A percentile compares a stretch with the other conserved stretches of the same genome.
phyloP scores from a whole-genome alignment of 1,140 invertebrate species.

The Heterodera schachtii region DNA sequence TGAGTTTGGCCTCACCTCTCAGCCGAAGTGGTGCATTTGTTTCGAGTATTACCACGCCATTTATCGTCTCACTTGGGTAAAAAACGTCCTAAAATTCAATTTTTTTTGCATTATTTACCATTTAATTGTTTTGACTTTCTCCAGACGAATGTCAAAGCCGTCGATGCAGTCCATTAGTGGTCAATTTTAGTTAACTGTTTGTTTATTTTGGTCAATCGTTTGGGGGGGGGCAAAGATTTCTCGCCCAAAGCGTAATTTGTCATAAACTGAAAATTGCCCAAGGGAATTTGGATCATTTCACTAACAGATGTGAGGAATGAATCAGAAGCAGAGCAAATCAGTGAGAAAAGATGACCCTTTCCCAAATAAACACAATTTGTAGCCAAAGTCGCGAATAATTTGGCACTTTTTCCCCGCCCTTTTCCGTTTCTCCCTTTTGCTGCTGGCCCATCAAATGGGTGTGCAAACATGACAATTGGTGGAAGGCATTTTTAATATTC shows the following conservation, averaged over 20 bases:
- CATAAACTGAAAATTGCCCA: neutral
- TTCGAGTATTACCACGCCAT: slow-evolving; percentile 57
- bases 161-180: slow-evolving; percentile 58
- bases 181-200: no score
- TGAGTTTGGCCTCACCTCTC: slow-evolving; percentile 41
- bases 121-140: slow-evolving; percentile 30
- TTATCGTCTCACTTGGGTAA: slow-evolving; percentile 57
- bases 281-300: neutral
- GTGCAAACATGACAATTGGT: neutral
- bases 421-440: no score
- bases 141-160: slow-evolving; percentile 59
- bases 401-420: no score
- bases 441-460: no score
- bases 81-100: slow-evolving; percentile 52
- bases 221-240: no score
- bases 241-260: neutral
- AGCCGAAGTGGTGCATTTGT: slow-evolving; percentile 63
- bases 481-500: slow-evolving; percentile 6
- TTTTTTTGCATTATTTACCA: neutral
- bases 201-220: no score
- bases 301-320: neutral
- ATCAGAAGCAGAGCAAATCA: no score
- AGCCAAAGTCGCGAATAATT: no score
- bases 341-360: no score
- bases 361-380: no score